Evolutionary conservation across 2,797 vertebrate species (phyloP).

Genomic region (Triplophysa bombifrons): DNA sequence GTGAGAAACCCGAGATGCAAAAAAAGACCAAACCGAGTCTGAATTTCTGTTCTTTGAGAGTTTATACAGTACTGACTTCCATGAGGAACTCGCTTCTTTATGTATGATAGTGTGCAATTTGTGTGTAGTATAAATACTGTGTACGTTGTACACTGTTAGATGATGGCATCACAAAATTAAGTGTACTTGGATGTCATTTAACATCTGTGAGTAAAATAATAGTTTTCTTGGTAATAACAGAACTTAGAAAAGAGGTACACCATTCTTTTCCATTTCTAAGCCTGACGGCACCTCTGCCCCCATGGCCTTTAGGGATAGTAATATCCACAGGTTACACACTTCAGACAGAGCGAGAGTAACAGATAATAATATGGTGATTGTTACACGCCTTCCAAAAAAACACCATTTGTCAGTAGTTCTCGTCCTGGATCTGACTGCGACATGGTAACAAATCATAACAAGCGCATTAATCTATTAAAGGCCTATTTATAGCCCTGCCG

Average conservation of each 20-base stretch:
- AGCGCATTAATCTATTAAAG: constrained; percentile 77
- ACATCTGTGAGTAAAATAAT: too few relatives aligned
- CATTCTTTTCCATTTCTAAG: too few relatives aligned
- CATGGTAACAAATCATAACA: constrained; percentile 63
- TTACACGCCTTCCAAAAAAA: constrained; percentile 54
- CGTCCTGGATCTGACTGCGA: constrained; percentile 64
- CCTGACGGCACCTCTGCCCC: not conserved
- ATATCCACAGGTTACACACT: not conserved
- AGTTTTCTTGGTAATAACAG: too few relatives aligned
- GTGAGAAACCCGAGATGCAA: constrained; percentile 14
- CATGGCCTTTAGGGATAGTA: not conserved
- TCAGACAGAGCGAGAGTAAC: not conserved
- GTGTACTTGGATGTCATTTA: too few relatives aligned
- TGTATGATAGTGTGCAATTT: too few relatives aligned
- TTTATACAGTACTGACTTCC: too few relatives aligned
- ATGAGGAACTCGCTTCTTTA: too few relatives aligned
- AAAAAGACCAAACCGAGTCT: not conserved
- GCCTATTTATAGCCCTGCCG: constrained; percentile 62
- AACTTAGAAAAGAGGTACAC: too few relatives aligned
- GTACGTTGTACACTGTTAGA: too few relatives aligned
- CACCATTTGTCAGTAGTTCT: constrained; percentile 64
- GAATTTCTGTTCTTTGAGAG: not conserved
- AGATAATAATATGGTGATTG: constrained; percentile 17
- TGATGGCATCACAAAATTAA: too few relatives aligned
- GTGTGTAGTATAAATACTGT: too few relatives aligned